Conservation (phyloP, 2,888 invertebrate genomes). For the Netelia melanura region DNA sequence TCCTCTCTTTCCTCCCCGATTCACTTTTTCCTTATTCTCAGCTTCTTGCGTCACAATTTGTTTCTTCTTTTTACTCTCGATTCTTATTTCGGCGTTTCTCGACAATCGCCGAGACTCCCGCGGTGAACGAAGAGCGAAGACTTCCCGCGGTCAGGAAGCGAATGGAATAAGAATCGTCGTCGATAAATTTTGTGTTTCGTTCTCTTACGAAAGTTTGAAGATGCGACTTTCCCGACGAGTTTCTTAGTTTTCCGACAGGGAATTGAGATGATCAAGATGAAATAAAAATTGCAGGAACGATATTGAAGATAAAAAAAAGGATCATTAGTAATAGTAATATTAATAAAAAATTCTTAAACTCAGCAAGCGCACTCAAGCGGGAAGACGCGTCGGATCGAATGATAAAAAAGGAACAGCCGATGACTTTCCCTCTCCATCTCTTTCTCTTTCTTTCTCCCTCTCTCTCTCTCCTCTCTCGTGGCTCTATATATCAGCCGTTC, state of each 20-base stretch:
- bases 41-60: constrained; percentile 3
- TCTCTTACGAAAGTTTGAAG: too few relatives aligned
- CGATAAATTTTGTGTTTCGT: background rate
- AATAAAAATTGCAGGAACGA: background rate
- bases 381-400: constrained; percentile 23
- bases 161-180: background rate
- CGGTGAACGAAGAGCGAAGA: background rate
- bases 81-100: constrained; percentile 18
- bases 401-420: constrained; percentile 34
- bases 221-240: too few relatives aligned
- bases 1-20: constrained; percentile 15
- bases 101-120: constrained; percentile 14
- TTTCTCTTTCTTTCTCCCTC: too few relatives aligned
- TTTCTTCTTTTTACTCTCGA: background rate
- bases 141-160: background rate
- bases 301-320: background rate
- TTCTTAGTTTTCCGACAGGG: too few relatives aligned
- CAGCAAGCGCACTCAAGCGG: background rate
- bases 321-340: background rate
- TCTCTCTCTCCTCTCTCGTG: too few relatives aligned
- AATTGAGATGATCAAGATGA: too few relatives aligned
- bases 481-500: constrained; percentile 24
- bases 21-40: background rate
- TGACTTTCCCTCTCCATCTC: constrained; percentile 27
- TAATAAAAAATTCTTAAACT: background rate